phyloP scores from a whole-genome alignment of 1,140 invertebrate species.

The Himalopsyche phryganea region DNA sequence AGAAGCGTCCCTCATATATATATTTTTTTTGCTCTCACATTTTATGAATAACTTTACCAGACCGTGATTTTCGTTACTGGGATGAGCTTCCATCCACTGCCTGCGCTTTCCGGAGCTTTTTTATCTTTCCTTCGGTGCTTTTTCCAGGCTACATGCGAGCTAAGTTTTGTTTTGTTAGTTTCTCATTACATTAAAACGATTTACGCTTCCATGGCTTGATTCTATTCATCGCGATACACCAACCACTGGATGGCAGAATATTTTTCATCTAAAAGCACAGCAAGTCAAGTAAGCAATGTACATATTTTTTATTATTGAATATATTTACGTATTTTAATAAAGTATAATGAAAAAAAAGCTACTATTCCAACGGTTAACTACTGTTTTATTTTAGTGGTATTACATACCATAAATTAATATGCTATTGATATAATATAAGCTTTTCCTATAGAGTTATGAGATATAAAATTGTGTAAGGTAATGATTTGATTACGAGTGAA shows the following conservation, averaged over 20 bases:
- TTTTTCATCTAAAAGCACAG: conserved; percentile 32
- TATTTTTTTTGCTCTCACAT: neutral
- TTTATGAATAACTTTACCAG: conserved; percentile 35
- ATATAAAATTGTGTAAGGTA: no score
- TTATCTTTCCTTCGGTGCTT: conserved; percentile 6
- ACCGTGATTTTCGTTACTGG: conserved; percentile 33
- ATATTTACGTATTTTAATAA: no score
- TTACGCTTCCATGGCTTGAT: conserved; percentile 31
- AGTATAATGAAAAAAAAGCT: no score
- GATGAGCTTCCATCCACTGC: conserved; percentile 21
- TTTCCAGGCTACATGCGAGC: conserved; percentile 2
- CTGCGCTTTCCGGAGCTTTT: conserved; percentile 11
- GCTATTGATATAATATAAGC: no score
- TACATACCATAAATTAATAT: no score
- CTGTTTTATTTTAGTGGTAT: no score
- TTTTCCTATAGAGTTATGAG: no score
- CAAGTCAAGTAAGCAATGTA: no score
- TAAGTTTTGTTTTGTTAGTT: conserved; percentile 36
- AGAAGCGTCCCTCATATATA: neutral
- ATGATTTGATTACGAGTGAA: no score
- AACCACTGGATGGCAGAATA: conserved; percentile 20
- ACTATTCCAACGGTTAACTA: no score
- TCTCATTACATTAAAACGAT: conserved; percentile 36
- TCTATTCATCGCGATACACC: conserved; percentile 26
- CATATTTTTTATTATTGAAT: no score